Evolutionary conservation across 2,113 vertebrate species (phyloP), one percentile per base, ranked within the genome.

Genomic region (Hippocampus abdominalis): DNA sequence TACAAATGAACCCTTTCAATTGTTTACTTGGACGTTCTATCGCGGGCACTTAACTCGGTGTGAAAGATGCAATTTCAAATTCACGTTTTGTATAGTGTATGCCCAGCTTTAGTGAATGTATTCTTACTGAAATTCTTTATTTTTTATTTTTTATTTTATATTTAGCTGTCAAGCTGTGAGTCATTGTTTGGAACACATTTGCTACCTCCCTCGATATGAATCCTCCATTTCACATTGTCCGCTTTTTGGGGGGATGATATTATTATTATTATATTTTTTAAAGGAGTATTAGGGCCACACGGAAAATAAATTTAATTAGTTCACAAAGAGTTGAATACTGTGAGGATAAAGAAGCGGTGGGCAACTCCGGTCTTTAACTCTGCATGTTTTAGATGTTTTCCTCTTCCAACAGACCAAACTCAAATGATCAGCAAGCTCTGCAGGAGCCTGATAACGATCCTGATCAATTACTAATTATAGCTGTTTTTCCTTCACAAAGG

Each of bases 101-200:
- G 57, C 57, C 57, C 57, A 60, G 39, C 72, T 82, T 27, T 70
- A 84, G 70, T 85, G 70, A 81, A 89, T 84, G 87, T 74, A 76
- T 81, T 80, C 83, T 85, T 84, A 80, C 79, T 86, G 63, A 64
- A 64, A 64, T 64, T 39, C 3, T 21, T 36, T n/a, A n/a, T n/a
- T n/a, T n/a, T n/a, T n/a, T n/a, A n/a, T 64, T 64, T 15, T 64
- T 23, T 3, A 11, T 8, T 1, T 8, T 25, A 64, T 64, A 16
- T 60, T 60, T 64, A 25, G 42, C 46, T 83, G 87, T 92, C 84
- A 94, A 94, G 91, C 94, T 94, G 93, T 86, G 87, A 92, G 82
- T 84, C 77, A 78, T 82, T 83, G 82, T 85, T 80, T 82, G 73
- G 79, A 85, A 86, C 69, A 68, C 78, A 80, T 78, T 83, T 77